Conservation (phyloP, 2,797 vertebrate genomes). For the Pantherophis vulpinus region DNA sequence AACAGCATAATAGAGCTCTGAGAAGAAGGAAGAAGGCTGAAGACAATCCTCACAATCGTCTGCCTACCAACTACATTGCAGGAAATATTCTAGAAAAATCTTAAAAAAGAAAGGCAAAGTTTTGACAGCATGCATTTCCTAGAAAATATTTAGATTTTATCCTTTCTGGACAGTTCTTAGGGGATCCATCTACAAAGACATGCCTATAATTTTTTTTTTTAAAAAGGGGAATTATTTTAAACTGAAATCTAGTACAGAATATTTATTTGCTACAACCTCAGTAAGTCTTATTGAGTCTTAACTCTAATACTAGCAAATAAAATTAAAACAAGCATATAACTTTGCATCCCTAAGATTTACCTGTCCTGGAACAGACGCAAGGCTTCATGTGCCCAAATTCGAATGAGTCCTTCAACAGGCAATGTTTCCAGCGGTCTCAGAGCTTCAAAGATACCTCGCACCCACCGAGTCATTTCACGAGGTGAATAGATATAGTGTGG, state of each 20-base stretch:
- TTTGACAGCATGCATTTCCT: neutral
- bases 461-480: conserved; percentile 99
- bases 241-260: neutral
- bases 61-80: neutral
- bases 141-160: neutral
- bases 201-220: neutral
- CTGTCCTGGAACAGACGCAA: conserved; percentile 98
- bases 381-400: conserved; percentile 98
- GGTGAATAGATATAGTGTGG: conserved; percentile 99
- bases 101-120: neutral
- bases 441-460: conserved; percentile 96
- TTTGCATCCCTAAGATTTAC: conserved; percentile 63
- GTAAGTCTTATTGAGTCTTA: neutral
- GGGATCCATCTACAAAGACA: neutral
- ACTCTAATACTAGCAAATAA: neutral
- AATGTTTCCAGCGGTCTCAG: conserved; percentile 92
- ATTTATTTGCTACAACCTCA: neutral
- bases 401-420: conserved; percentile 94
- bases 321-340: neutral
- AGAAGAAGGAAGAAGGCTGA: neutral
- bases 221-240: neutral
- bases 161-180: neutral
- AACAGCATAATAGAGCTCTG: neutral
- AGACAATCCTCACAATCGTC: neutral
- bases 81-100: neutral